A percentile compares a stretch with the other conserved stretches of the same genome.
Conservation (phyloP, 2,113 vertebrate species). For the Corythaixoides concolor region DNA sequence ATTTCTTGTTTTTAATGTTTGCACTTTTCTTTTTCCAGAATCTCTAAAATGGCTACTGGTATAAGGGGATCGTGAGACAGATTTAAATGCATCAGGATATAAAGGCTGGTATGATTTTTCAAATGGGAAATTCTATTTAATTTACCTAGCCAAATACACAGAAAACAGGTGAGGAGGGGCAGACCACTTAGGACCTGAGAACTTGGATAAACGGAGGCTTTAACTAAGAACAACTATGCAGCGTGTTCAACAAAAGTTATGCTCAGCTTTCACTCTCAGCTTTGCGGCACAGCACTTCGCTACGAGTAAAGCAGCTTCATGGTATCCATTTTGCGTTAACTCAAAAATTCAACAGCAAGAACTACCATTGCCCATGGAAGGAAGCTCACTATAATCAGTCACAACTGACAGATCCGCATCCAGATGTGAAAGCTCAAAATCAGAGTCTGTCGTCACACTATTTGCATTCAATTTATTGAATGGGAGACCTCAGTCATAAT, state of each 20-base stretch:
- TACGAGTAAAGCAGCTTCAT: background rate
- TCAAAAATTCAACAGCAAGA: background rate
- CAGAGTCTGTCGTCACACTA: rapidly evolving
- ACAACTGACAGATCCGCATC: background rate
- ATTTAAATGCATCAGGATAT: background rate
- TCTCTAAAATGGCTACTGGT: background rate
- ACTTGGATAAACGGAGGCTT: background rate
- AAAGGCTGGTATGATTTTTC: background rate
- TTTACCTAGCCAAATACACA: background rate
- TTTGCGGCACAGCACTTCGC: background rate
- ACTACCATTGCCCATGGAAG: background rate
- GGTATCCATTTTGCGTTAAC: background rate
- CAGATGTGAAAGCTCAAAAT: background rate
- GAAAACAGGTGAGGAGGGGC: background rate
- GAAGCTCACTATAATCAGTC: background rate
- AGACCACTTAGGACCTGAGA: background rate
- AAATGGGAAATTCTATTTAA: background rate
- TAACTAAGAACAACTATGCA: background rate
- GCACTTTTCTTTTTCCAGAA: background rate
- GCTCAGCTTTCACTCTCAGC: background rate
- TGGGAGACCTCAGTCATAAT: background rate
- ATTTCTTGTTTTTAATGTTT: background rate
- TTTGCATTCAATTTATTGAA: background rate
- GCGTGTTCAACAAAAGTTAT: background rate
- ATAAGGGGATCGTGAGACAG: rapidly evolving